Conservation (phyloP, 2,888 invertebrate genomes). For the Rotaria magnacalcarata region DNA sequence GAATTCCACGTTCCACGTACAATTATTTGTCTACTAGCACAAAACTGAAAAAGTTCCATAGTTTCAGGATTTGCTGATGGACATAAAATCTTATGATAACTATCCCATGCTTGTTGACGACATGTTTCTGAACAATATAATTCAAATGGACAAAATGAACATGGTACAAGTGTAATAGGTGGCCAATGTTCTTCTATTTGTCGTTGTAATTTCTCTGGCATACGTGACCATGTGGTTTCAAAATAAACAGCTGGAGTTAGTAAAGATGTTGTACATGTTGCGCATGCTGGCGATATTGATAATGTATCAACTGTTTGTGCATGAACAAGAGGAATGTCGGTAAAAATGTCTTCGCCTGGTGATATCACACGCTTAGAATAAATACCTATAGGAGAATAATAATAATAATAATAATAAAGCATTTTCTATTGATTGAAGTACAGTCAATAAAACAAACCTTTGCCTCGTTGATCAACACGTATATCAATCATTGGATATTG, state of each 20-base stretch:
- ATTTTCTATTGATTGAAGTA: neutral
- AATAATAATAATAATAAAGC: neutral
- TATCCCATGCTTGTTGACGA: constrained; percentile 50
- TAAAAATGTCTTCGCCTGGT: constrained; percentile 49
- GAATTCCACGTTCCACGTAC: constrained; percentile 51
- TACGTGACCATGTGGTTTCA: constrained; percentile 41
- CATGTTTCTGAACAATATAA: constrained; percentile 51
- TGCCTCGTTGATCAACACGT: constrained; percentile 28
- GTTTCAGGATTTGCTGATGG: constrained; percentile 49
- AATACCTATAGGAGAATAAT: constrained; percentile 43
- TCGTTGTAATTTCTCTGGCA: constrained; percentile 5
- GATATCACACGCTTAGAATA: constrained; percentile 47
- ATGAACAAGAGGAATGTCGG: constrained; percentile 50
- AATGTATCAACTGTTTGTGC: constrained; percentile 50
- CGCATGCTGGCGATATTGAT: constrained; percentile 49
- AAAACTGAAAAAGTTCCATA: constrained; percentile 49
- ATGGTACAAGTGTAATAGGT: constrained; percentile 46
- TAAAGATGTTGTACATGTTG: constrained; percentile 50
- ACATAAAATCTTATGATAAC: constrained; percentile 51
- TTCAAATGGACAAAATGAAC: constrained; percentile 49
- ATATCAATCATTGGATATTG: constrained; percentile 34
- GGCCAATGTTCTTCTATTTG: constrained; percentile 26
- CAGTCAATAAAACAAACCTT: neutral
- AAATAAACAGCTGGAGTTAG: constrained; percentile 51
- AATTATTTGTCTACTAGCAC: constrained; percentile 44